Evolutionary conservation across 2,797 vertebrate genomes (phyloP), one percentile per base, ranked within the genome.

Genomic region (Chaetodon trifasciatus): DNA sequence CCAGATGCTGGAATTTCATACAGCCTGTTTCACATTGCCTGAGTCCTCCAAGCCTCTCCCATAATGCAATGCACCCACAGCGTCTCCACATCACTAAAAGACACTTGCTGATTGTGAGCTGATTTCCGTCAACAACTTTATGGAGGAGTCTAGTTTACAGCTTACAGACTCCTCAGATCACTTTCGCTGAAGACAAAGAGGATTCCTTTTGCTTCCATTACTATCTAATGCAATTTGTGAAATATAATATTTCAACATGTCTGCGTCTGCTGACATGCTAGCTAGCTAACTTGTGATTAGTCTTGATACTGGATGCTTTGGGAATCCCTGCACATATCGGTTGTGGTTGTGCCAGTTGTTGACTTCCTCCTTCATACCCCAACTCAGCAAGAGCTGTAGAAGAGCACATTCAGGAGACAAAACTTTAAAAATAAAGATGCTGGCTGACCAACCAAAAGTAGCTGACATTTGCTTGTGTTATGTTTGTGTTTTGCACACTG

Each of bases 141-240:
- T 73, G 64, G 78, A 74, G 78, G 86, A 86, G 87, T 89, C 83
- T 85, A 79, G 86, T 89, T 91, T 90, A 84, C 83, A 81, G 82
- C 76, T 89, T 63, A 74, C 74, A 90, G 86, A 87, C 89, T 89
- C 76, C 83, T 89, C 53, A 42, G 81, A 86, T 92, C 85, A 86
- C 91, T 93, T 80, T 84, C 47, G n/a, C 75, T 49, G 52, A 87
- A 88, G 90, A 90, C 90, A 86, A 90, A 89, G 82, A 93, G 88
- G 88, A 91, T 91, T 90, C 82, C 86, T 86, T 86, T 82, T 76
- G 83, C 89, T 52, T 92, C 92, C 91, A 93, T 93, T 92, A 92
- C 85, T 71, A 76, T 86, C 82, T 91, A 93, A 92, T 92, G 85
- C 64, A 78, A 92, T 92, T 92, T 90, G 68, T 82, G 82, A 92